phyloP scores from a whole-genome alignment of 2,113 vertebrate species.

The Scolopax mira region DNA sequence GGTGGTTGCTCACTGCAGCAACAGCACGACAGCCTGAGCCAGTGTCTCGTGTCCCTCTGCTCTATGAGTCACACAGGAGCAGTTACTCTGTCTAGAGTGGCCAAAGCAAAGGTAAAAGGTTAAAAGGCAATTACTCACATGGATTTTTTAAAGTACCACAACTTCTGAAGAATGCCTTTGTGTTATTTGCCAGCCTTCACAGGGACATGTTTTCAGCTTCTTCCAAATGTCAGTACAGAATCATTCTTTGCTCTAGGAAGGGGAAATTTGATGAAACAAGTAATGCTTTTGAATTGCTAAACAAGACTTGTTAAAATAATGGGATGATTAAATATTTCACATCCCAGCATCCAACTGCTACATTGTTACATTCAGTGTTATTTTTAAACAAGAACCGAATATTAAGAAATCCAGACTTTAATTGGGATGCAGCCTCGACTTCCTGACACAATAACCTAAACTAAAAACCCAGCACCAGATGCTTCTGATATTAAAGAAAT shows the following conservation, averaged over 20 bases:
- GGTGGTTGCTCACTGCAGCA: background rate
- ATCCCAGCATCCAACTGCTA: background rate
- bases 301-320: background rate
- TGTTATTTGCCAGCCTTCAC: background rate
- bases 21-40: background rate
- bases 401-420: background rate
- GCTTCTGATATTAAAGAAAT: background rate
- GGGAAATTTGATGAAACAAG: background rate
- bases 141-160: background rate
- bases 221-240: background rate
- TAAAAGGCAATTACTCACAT: background rate
- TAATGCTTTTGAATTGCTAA: background rate
- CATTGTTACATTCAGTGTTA: background rate
- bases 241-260: background rate
- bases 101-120: background rate
- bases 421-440: background rate
- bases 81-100: background rate
- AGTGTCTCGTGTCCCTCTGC: background rate
- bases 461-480: background rate
- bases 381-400: background rate
- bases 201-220: background rate
- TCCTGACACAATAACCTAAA: background rate
- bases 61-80: background rate
- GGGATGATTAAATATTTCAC: background rate
- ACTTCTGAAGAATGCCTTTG: background rate